Evolutionary conservation across 2,888 invertebrate species (phyloP).

Genomic region (Monopis laevigella): DNA sequence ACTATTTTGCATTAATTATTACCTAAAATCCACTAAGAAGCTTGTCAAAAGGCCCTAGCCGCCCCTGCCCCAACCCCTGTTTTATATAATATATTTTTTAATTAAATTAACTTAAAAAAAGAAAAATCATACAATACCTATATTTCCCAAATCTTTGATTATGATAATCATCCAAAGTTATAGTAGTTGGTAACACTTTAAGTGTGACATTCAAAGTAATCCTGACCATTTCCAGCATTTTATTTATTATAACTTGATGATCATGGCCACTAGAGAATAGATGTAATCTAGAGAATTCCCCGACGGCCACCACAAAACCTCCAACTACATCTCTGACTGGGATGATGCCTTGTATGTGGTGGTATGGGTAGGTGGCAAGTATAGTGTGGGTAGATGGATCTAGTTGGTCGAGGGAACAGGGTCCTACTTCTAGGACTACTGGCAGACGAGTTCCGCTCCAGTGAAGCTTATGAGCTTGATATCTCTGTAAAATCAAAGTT

Average conservation of each 20-base stretch:
- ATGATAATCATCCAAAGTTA: slow-evolving; percentile 87
- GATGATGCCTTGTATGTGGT: slow-evolving; percentile 54
- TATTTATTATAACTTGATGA: slow-evolving; percentile 86
- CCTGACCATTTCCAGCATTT: slow-evolving; percentile 84
- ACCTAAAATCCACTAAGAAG: too few relatives aligned
- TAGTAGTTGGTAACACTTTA: slow-evolving; percentile 83
- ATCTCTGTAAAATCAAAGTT: slow-evolving; percentile 67
- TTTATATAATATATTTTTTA: too few relatives aligned
- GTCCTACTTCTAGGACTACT: slow-evolving; percentile 90
- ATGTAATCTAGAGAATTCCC: slow-evolving; percentile 91
- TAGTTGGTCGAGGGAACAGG: slow-evolving; percentile 90
- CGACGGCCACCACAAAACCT: slow-evolving; percentile 91
- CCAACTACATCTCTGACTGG: slow-evolving; percentile 90
- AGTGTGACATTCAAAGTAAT: slow-evolving; percentile 84
- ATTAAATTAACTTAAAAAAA: too few relatives aligned
- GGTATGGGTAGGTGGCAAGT: slow-evolving; percentile 70
- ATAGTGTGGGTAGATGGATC: slow-evolving; percentile 86
- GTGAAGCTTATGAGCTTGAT: slow-evolving; percentile 93
- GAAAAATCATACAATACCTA: too few relatives aligned
- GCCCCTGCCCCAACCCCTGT: too few relatives aligned
- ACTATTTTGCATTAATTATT: too few relatives aligned
- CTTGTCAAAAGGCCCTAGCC: too few relatives aligned
- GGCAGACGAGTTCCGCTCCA: slow-evolving; percentile 90
- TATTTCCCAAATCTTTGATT: slow-evolving; percentile 91
- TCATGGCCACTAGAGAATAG: slow-evolving; percentile 85